Evolutionary conservation across 2,888 invertebrate genomes (phyloP), one percentile per base, ranked within the genome.

Genomic region (Amphipoea oculea): DNA sequence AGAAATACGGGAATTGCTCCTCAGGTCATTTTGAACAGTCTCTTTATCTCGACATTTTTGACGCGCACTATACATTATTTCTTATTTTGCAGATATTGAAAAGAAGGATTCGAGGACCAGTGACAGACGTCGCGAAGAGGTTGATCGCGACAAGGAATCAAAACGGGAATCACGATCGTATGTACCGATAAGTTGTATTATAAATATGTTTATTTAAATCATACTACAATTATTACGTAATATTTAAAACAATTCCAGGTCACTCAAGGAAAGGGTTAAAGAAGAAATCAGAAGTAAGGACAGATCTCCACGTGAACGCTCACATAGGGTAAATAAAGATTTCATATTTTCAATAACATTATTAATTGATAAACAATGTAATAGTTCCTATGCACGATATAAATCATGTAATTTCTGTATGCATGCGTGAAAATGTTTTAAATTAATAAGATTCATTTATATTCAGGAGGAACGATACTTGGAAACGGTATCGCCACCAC

Each of bases 211-310:
- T 73, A 14, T 23, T 63, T 66, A 62, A 48, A 60, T 54, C 29
- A 67, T 51, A 14, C 48, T 68, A 5, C 9, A 70, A 62, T 14
- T 17, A 42, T 40, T 57, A 66, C 23, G 0, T 42, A 9, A 40
- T 66, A 62, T 69, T 69, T 14, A 36, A 54, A 57, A 54, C 29
- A 29, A 66, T 85, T 89, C 14, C 42, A 96, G 96, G 68, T 89
- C 93, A 63, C 97, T 97, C 70, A 97, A 97, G 91, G 98, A 98
- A 76, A 97, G 97, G 88, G 97, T 95, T 88, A 97, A 98, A 91
- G 98, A 98, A 88, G 97, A 98, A 86, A 96, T 96, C 60, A 96
- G 97, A 94, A 95, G 94, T 84, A 96, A 97, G 92, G 97, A 98
- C 68, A 95, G 97, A 89, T 97, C 97, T 79, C 97, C 97, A 2